Percentiles rank a stretch among this genome's conserved stretches.
Evolutionary conservation across 2,113 vertebrate species (phyloP).

Genomic region (Neolamprologus kungweensis): DNA sequence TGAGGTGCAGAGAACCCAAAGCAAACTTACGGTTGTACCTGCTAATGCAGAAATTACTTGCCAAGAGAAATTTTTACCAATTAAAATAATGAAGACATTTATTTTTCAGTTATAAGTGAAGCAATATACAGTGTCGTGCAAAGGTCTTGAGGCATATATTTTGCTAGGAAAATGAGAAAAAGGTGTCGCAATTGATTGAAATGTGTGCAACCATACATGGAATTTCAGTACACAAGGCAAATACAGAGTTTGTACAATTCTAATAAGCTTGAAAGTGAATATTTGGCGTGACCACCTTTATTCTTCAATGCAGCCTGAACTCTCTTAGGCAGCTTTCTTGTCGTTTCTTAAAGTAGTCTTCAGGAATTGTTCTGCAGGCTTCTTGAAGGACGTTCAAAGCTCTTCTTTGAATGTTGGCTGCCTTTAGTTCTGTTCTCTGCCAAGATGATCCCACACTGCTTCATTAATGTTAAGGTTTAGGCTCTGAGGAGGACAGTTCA

Average conservation of each 20-base stretch:
- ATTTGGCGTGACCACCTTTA: neutral
- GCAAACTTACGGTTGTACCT: neutral
- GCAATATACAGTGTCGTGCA: neutral
- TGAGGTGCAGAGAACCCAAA: neutral
- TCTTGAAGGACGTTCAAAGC: neutral
- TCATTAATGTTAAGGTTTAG: neutral
- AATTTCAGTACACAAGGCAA: neutral
- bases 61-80: neutral
- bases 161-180: neutral
- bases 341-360: neutral
- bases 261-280: neutral
- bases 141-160: neutral
- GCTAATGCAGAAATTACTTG: neutral
- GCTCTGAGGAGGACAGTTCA: neutral
- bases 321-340: neutral
- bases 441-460: neutral
- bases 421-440: neutral
- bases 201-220: neutral
- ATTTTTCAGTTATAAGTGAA: neutral
- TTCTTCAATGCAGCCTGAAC: neutral
- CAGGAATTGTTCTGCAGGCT: neutral
- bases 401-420: neutral
- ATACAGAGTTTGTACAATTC: neutral
- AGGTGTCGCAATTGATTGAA: neutral
- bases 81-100: neutral